phyloP scores from a whole-genome alignment of 2,797 vertebrate species.

The Pantherophis vulpinus region DNA sequence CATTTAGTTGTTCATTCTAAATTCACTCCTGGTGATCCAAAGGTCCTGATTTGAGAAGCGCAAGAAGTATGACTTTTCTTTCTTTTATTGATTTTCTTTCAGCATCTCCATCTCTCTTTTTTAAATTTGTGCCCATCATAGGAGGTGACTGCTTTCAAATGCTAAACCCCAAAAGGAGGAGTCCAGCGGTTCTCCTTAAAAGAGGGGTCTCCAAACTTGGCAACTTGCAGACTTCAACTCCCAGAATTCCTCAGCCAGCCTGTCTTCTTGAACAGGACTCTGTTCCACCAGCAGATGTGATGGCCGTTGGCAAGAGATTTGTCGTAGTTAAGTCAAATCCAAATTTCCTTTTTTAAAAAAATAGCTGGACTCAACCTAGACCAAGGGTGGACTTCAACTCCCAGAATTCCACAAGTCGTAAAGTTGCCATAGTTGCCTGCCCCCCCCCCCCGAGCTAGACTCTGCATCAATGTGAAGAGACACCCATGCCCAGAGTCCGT shows the following conservation, averaged over 20 bases:
- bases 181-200: neutral
- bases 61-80: neutral
- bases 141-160: neutral
- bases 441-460: neutral
- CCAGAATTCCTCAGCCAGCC: neutral
- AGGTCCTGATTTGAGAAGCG: neutral
- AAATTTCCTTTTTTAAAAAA: neutral
- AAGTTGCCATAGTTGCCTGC: neutral
- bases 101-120: neutral
- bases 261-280: neutral
- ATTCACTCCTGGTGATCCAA: neutral
- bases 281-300: neutral
- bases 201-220: neutral
- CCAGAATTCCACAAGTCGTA: neutral
- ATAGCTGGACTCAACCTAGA: neutral
- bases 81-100: neutral
- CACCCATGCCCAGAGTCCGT: neutral
- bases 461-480: neutral
- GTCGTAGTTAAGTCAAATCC: neutral
- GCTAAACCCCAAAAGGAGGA: neutral
- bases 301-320: neutral
- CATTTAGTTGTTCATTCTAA: neutral
- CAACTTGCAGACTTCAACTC: neutral
- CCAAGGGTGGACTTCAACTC: neutral
- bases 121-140: neutral